Evolutionary conservation across 35 echinoderm and acorn worm genomes (phyloP).

Genomic region (Apostichopus californicus): DNA sequence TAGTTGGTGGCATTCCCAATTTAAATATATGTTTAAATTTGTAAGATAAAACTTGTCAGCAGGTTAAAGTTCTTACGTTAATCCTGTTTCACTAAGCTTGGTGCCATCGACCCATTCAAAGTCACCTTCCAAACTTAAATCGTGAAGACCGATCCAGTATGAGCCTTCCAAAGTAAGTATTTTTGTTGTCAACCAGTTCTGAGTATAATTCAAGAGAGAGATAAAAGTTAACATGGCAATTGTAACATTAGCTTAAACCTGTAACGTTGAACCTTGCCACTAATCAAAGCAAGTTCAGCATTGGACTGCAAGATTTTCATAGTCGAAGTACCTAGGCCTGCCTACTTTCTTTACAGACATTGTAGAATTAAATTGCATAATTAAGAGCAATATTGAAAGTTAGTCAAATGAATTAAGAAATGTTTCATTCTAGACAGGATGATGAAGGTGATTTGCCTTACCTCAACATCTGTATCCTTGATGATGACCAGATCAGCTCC

Average conservation of each 20-base stretch:
- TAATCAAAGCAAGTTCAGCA: background rate
- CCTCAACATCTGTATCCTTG: slow-evolving; percentile 6
- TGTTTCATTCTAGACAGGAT: too few relatives aligned
- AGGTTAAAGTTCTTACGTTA: slow-evolving; percentile 1
- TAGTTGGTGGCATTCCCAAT: background rate
- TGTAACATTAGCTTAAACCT: background rate
- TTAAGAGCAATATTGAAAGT: too few relatives aligned
- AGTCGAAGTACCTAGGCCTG: too few relatives aligned
- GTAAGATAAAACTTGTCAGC: background rate
- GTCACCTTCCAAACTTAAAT: slow-evolving; percentile 40
- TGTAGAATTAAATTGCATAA: too few relatives aligned
- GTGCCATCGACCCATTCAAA: slow-evolving; percentile 68
- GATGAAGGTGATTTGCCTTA: background rate
- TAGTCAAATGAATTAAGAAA: too few relatives aligned
- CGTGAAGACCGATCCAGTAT: slow-evolving; percentile 72
- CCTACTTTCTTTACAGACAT: too few relatives aligned
- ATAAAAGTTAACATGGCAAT: background rate
- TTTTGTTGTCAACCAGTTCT: slow-evolving; percentile 36
- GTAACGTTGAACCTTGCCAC: background rate
- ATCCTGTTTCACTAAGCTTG: slow-evolving; percentile 13
- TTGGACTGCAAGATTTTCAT: background rate
- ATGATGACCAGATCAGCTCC: slow-evolving; percentile 37
- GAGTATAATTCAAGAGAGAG: background rate
- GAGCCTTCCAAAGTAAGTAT: slow-evolving; percentile 34
- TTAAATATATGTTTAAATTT: background rate